A percentile compares a stretch with the other conserved stretches of the same genome.
These are phyloP conservation scores for Strix aluco DNA, from an alignment of 2,113 vertebrate genomes.

Conservation along the genomic window DNA sequence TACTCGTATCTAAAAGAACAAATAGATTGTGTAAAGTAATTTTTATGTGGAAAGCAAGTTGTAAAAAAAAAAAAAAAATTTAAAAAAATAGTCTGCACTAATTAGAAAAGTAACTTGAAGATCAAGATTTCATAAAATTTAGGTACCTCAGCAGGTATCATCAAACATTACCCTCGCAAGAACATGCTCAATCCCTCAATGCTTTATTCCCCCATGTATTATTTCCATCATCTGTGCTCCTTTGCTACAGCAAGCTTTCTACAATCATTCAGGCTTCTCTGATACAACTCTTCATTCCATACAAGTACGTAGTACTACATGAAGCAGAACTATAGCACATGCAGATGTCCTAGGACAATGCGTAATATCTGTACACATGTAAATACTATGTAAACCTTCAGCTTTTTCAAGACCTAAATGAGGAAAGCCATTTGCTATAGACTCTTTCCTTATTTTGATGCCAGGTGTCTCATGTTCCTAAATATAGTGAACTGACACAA, in stretches of 20 bases:
- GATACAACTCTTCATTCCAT: background rate
- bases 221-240: background rate
- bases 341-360: background rate
- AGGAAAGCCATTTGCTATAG: background rate
- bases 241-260: background rate
- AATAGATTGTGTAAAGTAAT: background rate
- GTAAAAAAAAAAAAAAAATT: background rate
- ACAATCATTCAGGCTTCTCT: background rate
- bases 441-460: background rate
- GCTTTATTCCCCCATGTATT: background rate
- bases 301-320: accelerated
- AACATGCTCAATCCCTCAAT: background rate
- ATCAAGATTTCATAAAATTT: background rate
- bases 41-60: background rate
- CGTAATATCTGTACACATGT: background rate
- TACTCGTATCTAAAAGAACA: background rate
- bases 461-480: background rate
- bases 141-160: background rate
- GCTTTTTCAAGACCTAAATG: background rate
- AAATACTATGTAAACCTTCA: background rate
- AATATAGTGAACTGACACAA: background rate
- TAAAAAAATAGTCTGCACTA: background rate
- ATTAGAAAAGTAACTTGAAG: background rate
- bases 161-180: background rate
- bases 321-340: background rate